Evolutionary conservation across 2,888 invertebrate species (phyloP), one percentile per base, ranked within the genome.

Genomic region (Craniophora ligustri): DNA sequence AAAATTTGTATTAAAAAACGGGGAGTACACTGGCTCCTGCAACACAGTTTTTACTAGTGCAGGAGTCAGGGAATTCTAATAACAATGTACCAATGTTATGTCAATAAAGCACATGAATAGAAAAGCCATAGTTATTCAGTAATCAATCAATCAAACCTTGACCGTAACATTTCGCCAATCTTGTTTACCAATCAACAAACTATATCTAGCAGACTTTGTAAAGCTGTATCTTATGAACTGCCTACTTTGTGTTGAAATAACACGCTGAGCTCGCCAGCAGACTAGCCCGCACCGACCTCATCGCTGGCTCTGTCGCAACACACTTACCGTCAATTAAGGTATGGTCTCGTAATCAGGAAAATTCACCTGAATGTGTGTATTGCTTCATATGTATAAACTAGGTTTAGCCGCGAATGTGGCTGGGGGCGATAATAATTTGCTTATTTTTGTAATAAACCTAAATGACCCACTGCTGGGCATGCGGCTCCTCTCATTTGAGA

Each of bases 321-420:
- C 59, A 59, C 55, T 70, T 72, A 70, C 8, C 44, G 48, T 55
- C 60, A 57, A 64, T 72, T 70, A 72, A 60, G 48, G 48, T 11
- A 6, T 10, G 46, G 10, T 45, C 26, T 26, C 45, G 72, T 54
- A 72, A 69, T 72, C 47, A 57, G 41, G 69, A 54, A 68, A 68
- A 68, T 68, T 72, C 34, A 64, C 57, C 45, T 14, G 30, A 28
- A 21, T 35, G 26, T 18, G n/a, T n/a, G 11, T 16, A 26, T 71
- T 67, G 44, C 67, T 6, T 18, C 49, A 56, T 41, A 41, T 55
- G 42, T 23, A 49, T 11, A 49, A 46, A 40, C 40, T 35, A 16
- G 40, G 19, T 13, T 18, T 19, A 36, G 10, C 1, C 8, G 31
- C 19, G 32, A 16, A 16, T 28, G 5, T 14, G 1, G 15, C n/a